phyloP scores from a whole-genome alignment of 2,113 vertebrate genomes.

The Spilogale gracilis region DNA sequence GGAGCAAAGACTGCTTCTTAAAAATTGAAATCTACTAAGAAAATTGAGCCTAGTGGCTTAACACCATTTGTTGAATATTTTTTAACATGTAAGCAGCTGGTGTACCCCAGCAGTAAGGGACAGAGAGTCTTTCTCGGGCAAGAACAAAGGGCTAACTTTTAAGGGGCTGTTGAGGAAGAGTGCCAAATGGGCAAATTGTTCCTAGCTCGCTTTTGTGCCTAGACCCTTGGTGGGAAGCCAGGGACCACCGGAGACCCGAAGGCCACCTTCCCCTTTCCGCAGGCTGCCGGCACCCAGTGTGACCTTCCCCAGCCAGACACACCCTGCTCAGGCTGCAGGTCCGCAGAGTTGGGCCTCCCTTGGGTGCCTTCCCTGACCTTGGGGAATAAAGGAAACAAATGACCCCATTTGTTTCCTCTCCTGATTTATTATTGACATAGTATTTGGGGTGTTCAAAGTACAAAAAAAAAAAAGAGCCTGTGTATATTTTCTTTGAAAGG shows the following conservation, averaged over 20 bases:
- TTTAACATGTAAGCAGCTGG: background rate
- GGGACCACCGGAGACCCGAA: background rate
- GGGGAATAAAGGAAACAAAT: background rate
- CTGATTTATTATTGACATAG: background rate
- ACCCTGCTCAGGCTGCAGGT: background rate
- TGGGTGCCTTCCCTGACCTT: background rate
- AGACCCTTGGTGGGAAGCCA: background rate
- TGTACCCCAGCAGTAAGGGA: background rate
- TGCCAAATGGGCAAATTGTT: background rate
- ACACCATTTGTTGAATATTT: background rate
- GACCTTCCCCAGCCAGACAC: background rate
- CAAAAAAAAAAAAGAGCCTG: background rate
- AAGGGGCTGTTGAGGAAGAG: background rate
- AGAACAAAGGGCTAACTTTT: constrained; percentile 1
- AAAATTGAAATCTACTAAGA: constrained; percentile 32
- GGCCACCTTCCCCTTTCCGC: background rate
- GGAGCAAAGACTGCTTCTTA: background rate
- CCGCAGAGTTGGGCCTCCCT: background rate
- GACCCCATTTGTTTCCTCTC: background rate
- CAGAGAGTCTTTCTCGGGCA: background rate
- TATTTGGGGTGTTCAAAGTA: background rate
- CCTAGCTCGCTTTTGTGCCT: background rate
- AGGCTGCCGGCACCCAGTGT: background rate
- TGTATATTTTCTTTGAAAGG: background rate
- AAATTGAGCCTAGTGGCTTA: background rate